Evolutionary conservation across 2,888 invertebrate species (phyloP), one percentile per base, ranked within the genome.

Genomic region (Escarpia spicata): DNA sequence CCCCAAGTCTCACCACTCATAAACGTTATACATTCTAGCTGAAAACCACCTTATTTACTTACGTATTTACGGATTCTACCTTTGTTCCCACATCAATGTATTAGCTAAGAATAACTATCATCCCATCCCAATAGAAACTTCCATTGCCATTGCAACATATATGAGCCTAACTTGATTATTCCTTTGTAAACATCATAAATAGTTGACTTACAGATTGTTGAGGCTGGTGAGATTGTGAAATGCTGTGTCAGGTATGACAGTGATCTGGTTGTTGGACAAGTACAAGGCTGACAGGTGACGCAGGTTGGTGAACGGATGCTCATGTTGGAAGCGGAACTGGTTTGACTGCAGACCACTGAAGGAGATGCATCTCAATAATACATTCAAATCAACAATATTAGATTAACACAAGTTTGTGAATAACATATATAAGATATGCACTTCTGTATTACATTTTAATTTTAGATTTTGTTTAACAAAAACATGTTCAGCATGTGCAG

Each of bases 311-410:
- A 95, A 95, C 1, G 95, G 95, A 60, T 95, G 92, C 91, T 94
- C 92, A 90, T 95, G 95, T 1, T 94, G 93, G 93, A 95, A 95
- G 43, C 95, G 93, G 92, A 95, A 95, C 43, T 94, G 92, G 92
- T 95, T 95, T 92, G 89, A 90, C 3, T 91, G n/a, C 44, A 95
- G 91, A 26, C 93, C 37, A 75, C 93, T 93, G 92, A 75, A 75
- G 26, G 75, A 75, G 75, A 15, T 26, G 19, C 75, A 75, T n/a
- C 4, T 75, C 6, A 75, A 26, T 6, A 75, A 19, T 0, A 26
- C 26, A 75, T 26, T 26, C 4, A 75, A 75, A 75, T 75, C n/a
- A n/a, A 26, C 75, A 75, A 75, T 19, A 75, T 19, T 75, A 75
- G 19, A 26, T 19, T 75, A 26, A 75, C 26, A 26, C 0, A 75